Conservation (phyloP, 2,888 invertebrate genomes). For the Pseudoips prasinana region DNA sequence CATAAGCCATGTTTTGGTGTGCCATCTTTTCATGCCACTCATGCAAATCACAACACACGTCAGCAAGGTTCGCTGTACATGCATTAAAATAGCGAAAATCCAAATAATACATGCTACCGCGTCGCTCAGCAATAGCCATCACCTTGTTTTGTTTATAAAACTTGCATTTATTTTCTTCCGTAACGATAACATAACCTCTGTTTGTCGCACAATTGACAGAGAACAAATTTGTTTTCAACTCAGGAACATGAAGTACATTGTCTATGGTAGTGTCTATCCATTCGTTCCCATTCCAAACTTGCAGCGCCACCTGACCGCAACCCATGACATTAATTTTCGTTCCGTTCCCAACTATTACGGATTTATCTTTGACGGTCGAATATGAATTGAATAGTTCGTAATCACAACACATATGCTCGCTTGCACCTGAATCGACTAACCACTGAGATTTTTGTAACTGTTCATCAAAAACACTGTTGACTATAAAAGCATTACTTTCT, state of each 20-base stretch:
- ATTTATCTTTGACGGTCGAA: slow-evolving; percentile 4
- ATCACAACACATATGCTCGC: slow-evolving; percentile 20
- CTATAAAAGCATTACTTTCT: slow-evolving; percentile 24
- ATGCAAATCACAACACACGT: slow-evolving; percentile 2
- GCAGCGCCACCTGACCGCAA: slow-evolving; percentile 21
- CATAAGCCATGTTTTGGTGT: too few species aligned
- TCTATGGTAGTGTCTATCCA: slow-evolving; percentile 29
- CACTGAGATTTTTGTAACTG: slow-evolving; percentile 16
- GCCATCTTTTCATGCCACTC: slow-evolving; percentile 10
- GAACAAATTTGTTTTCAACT: slow-evolving; percentile 22
- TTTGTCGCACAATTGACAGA: slow-evolving; percentile 20
- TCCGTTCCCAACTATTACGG: slow-evolving; percentile 24
- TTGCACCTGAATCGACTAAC: slow-evolving; percentile 28
- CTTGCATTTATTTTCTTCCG: slow-evolving; percentile 17
- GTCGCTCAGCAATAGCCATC: slow-evolving; percentile 22
- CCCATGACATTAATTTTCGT: slow-evolving; percentile 13
- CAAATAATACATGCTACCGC: slow-evolving; percentile 19
- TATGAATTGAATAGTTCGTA: slow-evolving; percentile 14
- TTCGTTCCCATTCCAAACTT: slow-evolving; percentile 20
- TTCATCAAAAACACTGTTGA: neutral
- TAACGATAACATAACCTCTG: slow-evolving; percentile 24
- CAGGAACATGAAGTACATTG: slow-evolving; percentile 28
- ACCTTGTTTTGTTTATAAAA: slow-evolving; percentile 19
- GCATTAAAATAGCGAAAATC: slow-evolving; percentile 15
- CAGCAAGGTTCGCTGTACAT: neutral